Base-by-base conservation (phyloP, 2,113 vertebrate species). In the Aplodontia rufa region DNA sequence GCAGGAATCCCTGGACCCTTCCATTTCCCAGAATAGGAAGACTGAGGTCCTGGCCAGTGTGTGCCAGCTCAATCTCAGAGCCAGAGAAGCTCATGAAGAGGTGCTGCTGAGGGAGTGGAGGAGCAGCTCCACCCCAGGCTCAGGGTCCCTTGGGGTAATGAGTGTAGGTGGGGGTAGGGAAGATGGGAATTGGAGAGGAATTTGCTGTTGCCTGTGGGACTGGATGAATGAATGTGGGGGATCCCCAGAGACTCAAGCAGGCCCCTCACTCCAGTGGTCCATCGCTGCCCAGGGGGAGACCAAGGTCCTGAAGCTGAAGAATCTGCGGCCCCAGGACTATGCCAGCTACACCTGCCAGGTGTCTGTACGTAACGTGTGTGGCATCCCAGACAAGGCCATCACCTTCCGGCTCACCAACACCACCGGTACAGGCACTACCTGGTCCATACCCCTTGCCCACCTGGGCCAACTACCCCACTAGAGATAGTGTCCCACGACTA, bases 291-390 rank as follows among this genome's bases (percentile, higher is more conserved):
- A 99, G 99, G 99, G 99, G 69, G 99, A 99, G 98, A 99, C 99
- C 51, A 99, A 99, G 98, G 99, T 99, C 96, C 97, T 99, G 98
- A 99, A 99, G 97, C 98, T 99, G 97, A 99, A 99, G 98, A 99
- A 99, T 95, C 98, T 99, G 49, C 96, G 99, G 66, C 99, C 99
- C 11, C 99, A 99, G 96, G 99, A 99, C 98, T 99, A 99, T 30
- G 99, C 99, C 92, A 99, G 99, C 98, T 99, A 99, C 97, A 99
- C 99, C 0, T 99, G 99, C 95, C 99, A 99, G 97, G 99, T 99
- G 98, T 99, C 99, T 0, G 99, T 99, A 12, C 99, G 99, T 72
- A 99, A 99, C 0, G 99, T 99, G 86, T 99, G 99, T 24, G 99
- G 99, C 97, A 99, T 99, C 92, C 99, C 99, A 2, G 99, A 99